Evolutionary conservation across 2,113 vertebrate genomes (phyloP), one percentile per base, ranked within the genome.

Genomic region (Erythrolamprus reginae): DNA sequence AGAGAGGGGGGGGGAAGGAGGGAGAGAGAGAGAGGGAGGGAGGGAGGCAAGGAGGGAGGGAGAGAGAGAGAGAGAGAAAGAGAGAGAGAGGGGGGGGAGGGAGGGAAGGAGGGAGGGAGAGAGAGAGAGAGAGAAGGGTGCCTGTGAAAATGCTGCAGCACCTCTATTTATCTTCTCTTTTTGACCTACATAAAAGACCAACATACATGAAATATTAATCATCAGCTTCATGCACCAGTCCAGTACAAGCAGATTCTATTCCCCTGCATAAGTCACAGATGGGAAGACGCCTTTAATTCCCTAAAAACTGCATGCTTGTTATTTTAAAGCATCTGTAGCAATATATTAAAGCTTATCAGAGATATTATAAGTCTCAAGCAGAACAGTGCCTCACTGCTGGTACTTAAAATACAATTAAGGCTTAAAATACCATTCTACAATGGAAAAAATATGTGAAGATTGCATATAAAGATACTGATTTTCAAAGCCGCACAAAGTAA

Each of bases 121-220:
- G n/a, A n/a, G n/a, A 92, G 88, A 92, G 94, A 94, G 91, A 90
- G 52, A 88, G 93, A 89, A 89, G 91, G 90, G 93, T 90, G 91
- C 93, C 58, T 10, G 91, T 91, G 93, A 90, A 8, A 84, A 93
- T 90, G 91, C 94, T 91, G 70, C 65, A 93, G 38, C 89, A 52
- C 90, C 90, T 94, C 92, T 86, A 82, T 84, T 92, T 94, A 92
- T 92, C 95, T 94, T 93, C 48, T 94, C n/a, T 94, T 91, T 94
- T 94, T 95, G 92, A 94, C 94, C 87, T 96, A 90, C 84, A 94
- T 96, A 93, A 91, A 82, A 85, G 82, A 92, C 23, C 42, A 61
- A 87, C 88, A 93, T 28, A 89, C 55, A 90, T 89, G 55, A 88
- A 87, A 33, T 92, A 56, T 91, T 77, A 94, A 94, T 83, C 89